These are phyloP conservation scores for Enteromius unitaeniatus DNA, from an alignment of 2,797 vertebrate genomes.

Conservation along the genomic window DNA sequence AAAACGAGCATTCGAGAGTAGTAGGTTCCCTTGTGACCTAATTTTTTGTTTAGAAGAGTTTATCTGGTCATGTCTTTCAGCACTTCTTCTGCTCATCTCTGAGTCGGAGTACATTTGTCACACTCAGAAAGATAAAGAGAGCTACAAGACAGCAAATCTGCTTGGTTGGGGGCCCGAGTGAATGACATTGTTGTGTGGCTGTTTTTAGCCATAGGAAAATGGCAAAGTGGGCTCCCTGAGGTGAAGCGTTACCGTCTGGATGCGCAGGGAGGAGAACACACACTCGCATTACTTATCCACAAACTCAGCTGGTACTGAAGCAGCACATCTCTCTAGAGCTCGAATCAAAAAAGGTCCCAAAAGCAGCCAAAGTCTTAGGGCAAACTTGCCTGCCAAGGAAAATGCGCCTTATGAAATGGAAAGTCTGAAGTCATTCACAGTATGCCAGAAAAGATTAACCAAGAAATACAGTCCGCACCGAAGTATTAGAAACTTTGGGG, in stretches of 20 bases:
- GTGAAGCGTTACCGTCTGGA: conserved; percentile 48
- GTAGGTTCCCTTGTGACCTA: conserved; percentile 13
- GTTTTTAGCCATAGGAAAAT: conserved; percentile 53
- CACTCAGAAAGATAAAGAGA: conserved; percentile 38
- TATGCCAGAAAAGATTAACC: conserved; percentile 73
- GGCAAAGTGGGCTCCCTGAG: conserved; percentile 47
- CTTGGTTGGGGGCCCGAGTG: conserved; percentile 41
- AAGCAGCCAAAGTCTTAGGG: conserved; percentile 77
- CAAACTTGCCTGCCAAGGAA: conserved; percentile 76
- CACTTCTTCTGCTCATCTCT: conserved; percentile 28
- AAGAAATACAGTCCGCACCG: conserved; percentile 66
- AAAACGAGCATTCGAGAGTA: conserved; percentile 21
- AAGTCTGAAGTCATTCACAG: conserved; percentile 83
- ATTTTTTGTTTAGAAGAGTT: conserved; percentile 39
- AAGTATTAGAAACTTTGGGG: conserved; percentile 64
- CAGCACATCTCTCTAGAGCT: conserved; percentile 69
- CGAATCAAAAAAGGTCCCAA: conserved; percentile 74
- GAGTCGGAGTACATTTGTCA: conserved; percentile 53
- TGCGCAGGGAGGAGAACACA: conserved; percentile 19
- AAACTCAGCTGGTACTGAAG: conserved; percentile 52
- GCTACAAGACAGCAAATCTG: conserved; percentile 51
- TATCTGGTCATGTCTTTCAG: conserved; percentile 40
- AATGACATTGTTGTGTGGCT: conserved; percentile 54
- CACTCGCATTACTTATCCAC: conserved; percentile 38
- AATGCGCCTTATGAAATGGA: conserved; percentile 82